Base-by-base conservation (phyloP, 2,113 vertebrate genomes). In the Antennarius striatus region DNA sequence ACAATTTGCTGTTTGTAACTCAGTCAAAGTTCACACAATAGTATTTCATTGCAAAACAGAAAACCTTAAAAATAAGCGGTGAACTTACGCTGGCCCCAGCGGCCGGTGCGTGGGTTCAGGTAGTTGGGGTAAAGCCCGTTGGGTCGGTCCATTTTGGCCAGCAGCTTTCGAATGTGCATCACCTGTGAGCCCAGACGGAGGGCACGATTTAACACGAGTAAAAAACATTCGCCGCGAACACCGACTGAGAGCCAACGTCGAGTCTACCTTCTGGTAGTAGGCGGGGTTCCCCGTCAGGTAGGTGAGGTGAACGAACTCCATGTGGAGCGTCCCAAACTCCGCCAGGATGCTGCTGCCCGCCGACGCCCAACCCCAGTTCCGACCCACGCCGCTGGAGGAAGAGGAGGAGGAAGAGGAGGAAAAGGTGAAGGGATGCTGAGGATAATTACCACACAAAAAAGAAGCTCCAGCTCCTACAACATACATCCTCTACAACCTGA, bases 281-380 rank as follows among this genome's bases (percentile, higher is more conserved):
- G 93, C 89, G 0, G 96, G 93, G 58, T 99, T 95, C 28, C 98
- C 96, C 3, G 98, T 99, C 88, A 99, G 91, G 89, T 98, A 99
- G 59, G 95, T 97, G 75, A 99, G 95, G 70, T 98, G 97, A 42
- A 99, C 96, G 90, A 99, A 99, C 91, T 99, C 98, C 96, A 99
- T 96, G 62, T 99, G 98, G 1, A 99, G 91, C 1, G 98, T 99
- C 52, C 98, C 98, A 68, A 99, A 99, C 85, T 99, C 98, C 6
- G 98, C 96, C 1, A 99, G 91, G 89, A 99, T 99, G 84, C 97
- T 99, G 91, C 97, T 98, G 47, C 98, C 98, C 0, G 97, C 97
- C 5, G 98, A 99, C 0, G 98, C 98, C 98, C 98, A 99, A 71
- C 97, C 97, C 98, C 98, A 99, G 91, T 99, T 99, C 68, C 96